phyloP scores from a whole-genome alignment of 2,888 invertebrate species.

The Lochmaea capreae region DNA sequence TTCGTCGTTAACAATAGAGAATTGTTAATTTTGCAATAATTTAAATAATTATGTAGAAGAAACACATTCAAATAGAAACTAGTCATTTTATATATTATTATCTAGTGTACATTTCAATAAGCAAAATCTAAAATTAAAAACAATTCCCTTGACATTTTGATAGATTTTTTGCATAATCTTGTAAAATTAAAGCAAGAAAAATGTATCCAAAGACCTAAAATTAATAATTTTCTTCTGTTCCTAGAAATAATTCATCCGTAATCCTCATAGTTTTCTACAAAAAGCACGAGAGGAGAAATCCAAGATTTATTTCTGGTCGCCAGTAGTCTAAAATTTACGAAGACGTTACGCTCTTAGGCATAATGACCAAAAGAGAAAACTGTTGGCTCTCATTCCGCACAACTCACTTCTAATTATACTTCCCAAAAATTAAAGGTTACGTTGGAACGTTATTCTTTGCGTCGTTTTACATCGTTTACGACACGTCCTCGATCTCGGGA shows the following conservation, averaged over 20 bases:
- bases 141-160: too few relatives aligned
- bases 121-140: too few relatives aligned
- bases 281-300: neutral
- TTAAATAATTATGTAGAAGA: neutral
- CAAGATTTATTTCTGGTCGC: constrained; percentile 24
- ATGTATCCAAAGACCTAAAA: too few relatives aligned
- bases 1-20: neutral
- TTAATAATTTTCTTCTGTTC: too few relatives aligned
- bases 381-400: constrained; percentile 23
- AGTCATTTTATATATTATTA: too few relatives aligned
- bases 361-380: constrained; percentile 21
- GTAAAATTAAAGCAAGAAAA: too few relatives aligned
- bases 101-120: too few relatives aligned
- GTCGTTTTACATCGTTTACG: constrained; percentile 26
- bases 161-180: too few relatives aligned
- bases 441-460: constrained; percentile 20
- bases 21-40: neutral
- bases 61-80: too few relatives aligned
- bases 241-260: too few relatives aligned
- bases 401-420: constrained; percentile 31
- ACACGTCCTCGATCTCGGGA: constrained; percentile 16
- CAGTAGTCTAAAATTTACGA: constrained; percentile 16
- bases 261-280: too few relatives aligned
- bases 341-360: constrained; percentile 23
- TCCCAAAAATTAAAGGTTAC: constrained; percentile 16